These are phyloP conservation scores for Ceraclea dissimilis DNA, from an alignment of 2,888 invertebrate genomes.

Conservation along the genomic window DNA sequence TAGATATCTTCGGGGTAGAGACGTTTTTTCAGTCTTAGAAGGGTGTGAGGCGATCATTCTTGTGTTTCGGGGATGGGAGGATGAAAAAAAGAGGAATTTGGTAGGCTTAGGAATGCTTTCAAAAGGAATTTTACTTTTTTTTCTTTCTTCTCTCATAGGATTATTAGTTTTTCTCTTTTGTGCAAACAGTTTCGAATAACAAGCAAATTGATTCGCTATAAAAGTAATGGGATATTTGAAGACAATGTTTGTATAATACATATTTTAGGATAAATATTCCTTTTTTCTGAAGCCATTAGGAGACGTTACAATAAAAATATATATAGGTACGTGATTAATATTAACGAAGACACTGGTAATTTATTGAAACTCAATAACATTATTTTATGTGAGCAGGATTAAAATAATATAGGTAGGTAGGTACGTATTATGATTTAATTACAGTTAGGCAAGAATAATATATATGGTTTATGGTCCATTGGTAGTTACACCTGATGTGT, in stretches of 20 bases:
- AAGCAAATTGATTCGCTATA: slow-evolving; percentile 9
- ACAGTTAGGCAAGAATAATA: no score
- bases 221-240: background rate
- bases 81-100: slow-evolving; percentile 14
- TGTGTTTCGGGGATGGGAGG: slow-evolving; percentile 36
- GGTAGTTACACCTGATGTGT: no score
- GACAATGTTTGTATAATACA: slow-evolving; percentile 1
- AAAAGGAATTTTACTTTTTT: slow-evolving; percentile 14
- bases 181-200: slow-evolving; percentile 17
- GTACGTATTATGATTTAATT: no score
- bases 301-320: no score
- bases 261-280: background rate
- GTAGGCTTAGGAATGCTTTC: slow-evolving; percentile 12
- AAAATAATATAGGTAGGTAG: no score
- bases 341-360: no score
- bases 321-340: no score
- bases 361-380: no score
- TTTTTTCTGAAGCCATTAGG: background rate
- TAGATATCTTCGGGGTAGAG: slow-evolving; percentile 24
- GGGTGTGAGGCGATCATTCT: slow-evolving; percentile 29
- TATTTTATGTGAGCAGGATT: no score
- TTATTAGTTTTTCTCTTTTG: slow-evolving; percentile 13
- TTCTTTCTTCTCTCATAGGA: slow-evolving; percentile 5
- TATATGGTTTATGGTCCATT: no score
- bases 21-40: slow-evolving; percentile 25